Evolutionary conservation across 2,888 invertebrate species (phyloP), one percentile per base, ranked within the genome.

Genomic region (Pollenia labialis): DNA sequence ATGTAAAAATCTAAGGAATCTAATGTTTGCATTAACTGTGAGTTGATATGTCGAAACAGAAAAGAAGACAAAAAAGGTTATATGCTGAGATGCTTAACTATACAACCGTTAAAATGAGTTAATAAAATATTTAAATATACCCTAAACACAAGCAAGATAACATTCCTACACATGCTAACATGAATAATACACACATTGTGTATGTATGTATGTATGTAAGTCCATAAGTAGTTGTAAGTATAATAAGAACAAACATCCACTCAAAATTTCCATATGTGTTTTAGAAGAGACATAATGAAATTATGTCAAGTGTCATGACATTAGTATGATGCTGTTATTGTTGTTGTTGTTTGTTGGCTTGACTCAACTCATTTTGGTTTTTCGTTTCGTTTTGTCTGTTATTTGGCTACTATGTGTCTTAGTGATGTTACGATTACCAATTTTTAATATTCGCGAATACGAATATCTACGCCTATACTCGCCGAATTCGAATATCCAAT

Each of bases 261-360:
- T 81, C 62, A 72, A 84, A 32, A 87, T 84, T 84, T 87, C 76
- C 87, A 84, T 84, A 84, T 84, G 72, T 80, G 64, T 77, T 85
- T 74, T 68, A 79, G 72, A 68, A 69, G 76, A 79, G 84, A 87
- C 80, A 86, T 87, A 87, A 88, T 87, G 84, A 87, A 88, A 85
- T 87, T 85, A 87, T 88, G 88, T 88, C 88, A 88, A 88, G 88
- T 88, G 85, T 81, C 84, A 87, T 81, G 77, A 68, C 83, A 77
- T 84, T 72, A 66, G 84, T 66, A 40, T 77, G 56, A 66, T 58
- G 56, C 58, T 75, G 50, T 16, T 68, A n/a, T 60, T 75, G 32
- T 68, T 58, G 58, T 58, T 23, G 32, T 60, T 58, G 56, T 60
- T 23, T 56, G 54, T 42, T 64, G 18, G 40, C 44, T 68, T 68